Evolutionary conservation across 2,113 vertebrate genomes (phyloP), one percentile per base, ranked within the genome.

Genomic region (Coracopsis vasa): DNA sequence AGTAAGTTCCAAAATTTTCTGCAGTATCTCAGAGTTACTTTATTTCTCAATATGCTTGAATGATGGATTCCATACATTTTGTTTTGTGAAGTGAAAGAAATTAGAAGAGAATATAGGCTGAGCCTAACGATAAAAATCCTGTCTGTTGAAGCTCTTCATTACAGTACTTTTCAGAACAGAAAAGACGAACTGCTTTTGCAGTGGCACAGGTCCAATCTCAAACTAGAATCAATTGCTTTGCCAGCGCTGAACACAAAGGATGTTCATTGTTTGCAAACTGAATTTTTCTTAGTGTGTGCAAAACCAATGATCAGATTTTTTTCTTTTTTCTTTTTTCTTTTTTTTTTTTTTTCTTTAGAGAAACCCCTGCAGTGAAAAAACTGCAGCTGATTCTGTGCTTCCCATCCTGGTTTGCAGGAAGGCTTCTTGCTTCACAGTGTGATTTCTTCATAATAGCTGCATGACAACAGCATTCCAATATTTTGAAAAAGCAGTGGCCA

Each of bases 231-330:
- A 96, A 97, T 98, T 97, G 96, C 97, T 98, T 97, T 98, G 98
- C 98, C 98, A 98, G 95, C 23, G 9, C 88, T 95, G 83, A 97
- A 95, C 97, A 98, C 97, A 97, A 98, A 98, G 97, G 97, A 98
- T 98, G 96, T 97, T 98, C 97, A 96, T 98, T 98, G 97, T 98
- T 98, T 98, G 98, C 98, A 98, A 98, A 98, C 97, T 75, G 71
- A 77, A 69, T 96, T 98, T 97, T 97, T 96, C 93, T 96, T 90
- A 73, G 90, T 77, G 86, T 31, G 89, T 58, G 77, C 93, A 95
- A 96, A 97, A 96, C 4, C 25, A 91, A 88, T 92, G 96, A 97
- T 94, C 92, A 90, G 95, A 91, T 77, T 69, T 91, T 73, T 80
- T 67, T 79, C 51, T 29, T 29, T 79, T 37, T 28, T 37, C 29